Percentiles rank a stretch among this genome's conserved stretches.
Evolutionary conservation across 2,888 invertebrate genomes (phyloP).

Genomic region (Diaprepes abbreviatus): DNA sequence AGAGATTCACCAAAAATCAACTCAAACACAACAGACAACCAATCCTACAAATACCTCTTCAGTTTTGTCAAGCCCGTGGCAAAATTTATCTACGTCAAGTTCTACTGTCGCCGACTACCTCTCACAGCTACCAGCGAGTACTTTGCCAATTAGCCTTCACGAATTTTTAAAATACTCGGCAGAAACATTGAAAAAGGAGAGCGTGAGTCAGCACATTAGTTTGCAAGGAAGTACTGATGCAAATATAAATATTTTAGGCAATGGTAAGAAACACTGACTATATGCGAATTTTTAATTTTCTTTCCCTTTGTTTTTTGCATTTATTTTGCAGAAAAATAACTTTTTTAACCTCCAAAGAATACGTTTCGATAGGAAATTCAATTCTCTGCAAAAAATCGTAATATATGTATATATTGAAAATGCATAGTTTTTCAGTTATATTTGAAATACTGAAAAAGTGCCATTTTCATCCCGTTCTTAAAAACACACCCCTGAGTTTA

Average conservation of each 20-base stretch:
- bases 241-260: constrained; percentile 61
- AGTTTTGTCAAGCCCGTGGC: constrained; percentile 69
- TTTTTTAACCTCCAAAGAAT: too few species aligned
- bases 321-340: too few species aligned
- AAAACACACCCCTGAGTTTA: too few species aligned
- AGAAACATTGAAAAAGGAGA: constrained; percentile 82
- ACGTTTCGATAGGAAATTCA: too few species aligned
- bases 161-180: constrained; percentile 88
- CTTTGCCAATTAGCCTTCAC: constrained; percentile 83
- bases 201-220: constrained; percentile 65
- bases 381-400: too few species aligned
- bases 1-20: constrained; percentile 46
- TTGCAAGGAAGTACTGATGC: constrained; percentile 54
- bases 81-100: constrained; percentile 75
- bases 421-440: too few species aligned
- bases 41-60: background rate
- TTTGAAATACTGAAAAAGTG: too few species aligned
- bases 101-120: constrained; percentile 89
- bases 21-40: constrained; percentile 6
- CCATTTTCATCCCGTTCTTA: too few species aligned
- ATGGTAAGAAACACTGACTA: constrained; percentile 51
- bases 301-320: too few species aligned
- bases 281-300: too few species aligned
- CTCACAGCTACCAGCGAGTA: constrained; percentile 82
- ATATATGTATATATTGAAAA: too few species aligned